A percentile compares a stretch with the other conserved stretches of the same genome.
These are phyloP conservation scores for Osmerus mordax DNA, from an alignment of 2,113 vertebrate genomes.

Conservation along the genomic window DNA sequence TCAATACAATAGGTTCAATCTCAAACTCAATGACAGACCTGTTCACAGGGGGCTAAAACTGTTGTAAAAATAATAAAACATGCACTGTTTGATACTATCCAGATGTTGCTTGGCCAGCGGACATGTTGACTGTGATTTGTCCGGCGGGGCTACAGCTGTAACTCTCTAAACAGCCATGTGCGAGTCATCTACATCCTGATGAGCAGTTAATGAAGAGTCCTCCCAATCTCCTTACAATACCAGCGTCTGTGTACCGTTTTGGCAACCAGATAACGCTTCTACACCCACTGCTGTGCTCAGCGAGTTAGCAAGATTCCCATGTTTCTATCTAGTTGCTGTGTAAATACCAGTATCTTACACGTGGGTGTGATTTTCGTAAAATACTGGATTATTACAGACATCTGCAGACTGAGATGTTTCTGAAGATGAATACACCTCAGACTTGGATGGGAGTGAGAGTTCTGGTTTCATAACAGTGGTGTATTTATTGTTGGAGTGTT, in stretches of 20 bases:
- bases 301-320: conserved; percentile 1
- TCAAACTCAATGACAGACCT: conserved; percentile 31
- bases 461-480: no score
- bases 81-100: background rate
- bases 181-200: conserved; percentile 18
- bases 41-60: conserved; percentile 3
- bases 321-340: conserved; percentile 4
- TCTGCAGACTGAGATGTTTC: conserved; percentile 9
- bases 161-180: conserved; percentile 6
- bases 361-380: conserved; percentile 24
- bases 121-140: conserved; percentile 7
- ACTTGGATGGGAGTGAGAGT: no score
- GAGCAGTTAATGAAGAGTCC: conserved; percentile 24
- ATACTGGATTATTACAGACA: conserved; percentile 35
- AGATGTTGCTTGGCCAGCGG: conserved; percentile 16
- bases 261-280: conserved; percentile 17
- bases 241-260: conserved; percentile 12
- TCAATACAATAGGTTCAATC: conserved; percentile 14
- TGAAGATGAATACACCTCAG: no score
- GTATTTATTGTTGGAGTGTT: conserved; percentile 26
- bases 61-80: background rate
- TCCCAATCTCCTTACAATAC: conserved; percentile 30
- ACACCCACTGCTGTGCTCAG: conserved; percentile 16
- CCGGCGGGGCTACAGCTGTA: conserved; percentile 19
- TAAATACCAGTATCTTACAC: background rate